These are phyloP conservation scores for Ambastaia sidthimunki DNA, from an alignment of 2,797 vertebrate genomes.

Conservation along the genomic window DNA sequence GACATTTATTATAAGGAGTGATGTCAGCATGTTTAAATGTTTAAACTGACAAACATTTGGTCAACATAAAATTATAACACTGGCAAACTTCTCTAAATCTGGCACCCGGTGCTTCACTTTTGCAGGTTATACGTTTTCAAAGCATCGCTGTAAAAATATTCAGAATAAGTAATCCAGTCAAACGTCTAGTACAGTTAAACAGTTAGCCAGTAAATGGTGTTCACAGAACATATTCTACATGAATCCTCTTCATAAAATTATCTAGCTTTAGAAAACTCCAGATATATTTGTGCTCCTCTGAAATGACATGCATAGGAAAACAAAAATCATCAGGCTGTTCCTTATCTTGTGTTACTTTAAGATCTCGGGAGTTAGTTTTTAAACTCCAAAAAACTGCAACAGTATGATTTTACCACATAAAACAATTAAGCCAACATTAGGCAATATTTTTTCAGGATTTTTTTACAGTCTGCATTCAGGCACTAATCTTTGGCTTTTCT, in stretches of 20 bases:
- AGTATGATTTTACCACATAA: neutral
- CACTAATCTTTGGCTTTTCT: neutral
- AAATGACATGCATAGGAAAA: neutral
- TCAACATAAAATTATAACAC: conserved; percentile 7
- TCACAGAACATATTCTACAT: neutral
- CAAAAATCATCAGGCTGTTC: neutral
- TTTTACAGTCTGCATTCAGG: neutral
- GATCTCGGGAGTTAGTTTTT: neutral
- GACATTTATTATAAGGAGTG: conserved; percentile 10
- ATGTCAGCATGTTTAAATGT: neutral
- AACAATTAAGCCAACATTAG: neutral
- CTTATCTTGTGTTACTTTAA: neutral
- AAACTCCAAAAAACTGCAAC: neutral
- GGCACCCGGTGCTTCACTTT: neutral
- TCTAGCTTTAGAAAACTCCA: neutral
- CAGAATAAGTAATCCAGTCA: neutral
- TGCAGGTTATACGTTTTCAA: neutral
- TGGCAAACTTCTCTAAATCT: neutral
- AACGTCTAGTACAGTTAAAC: conserved; percentile 4
- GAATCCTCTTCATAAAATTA: neutral
- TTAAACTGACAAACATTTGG: conserved; percentile 1
- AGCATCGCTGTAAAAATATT: neutral
- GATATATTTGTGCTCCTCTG: conserved; percentile 1
- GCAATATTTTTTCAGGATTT: neutral
- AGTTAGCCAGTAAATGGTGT: neutral